phyloP scores from a whole-genome alignment of 2,888 invertebrate species.

The Apamea monoglypha region DNA sequence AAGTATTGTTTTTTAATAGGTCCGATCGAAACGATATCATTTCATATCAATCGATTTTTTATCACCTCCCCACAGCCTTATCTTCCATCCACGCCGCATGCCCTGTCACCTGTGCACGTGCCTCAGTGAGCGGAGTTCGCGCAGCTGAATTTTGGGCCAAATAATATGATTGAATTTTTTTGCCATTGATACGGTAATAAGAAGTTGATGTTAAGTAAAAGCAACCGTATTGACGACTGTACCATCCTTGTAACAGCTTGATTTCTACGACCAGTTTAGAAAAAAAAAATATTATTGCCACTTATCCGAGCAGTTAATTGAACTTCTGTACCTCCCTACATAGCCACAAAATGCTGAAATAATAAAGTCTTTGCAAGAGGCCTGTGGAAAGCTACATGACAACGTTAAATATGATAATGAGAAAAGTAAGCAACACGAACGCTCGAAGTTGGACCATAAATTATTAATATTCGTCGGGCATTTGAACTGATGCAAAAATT shows the following conservation, averaged over 20 bases:
- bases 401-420: constrained; percentile 82
- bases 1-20: too few species aligned
- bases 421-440: constrained; percentile 79
- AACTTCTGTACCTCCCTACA: constrained; percentile 31
- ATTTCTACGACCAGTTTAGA: background rate
- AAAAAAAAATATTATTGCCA: background rate
- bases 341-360: constrained; percentile 70
- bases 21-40: too few species aligned
- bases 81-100: too few species aligned
- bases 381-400: constrained; percentile 73
- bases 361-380: constrained; percentile 74
- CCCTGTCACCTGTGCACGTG: too few species aligned
- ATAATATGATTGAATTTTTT: too few species aligned
- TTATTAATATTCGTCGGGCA: constrained; percentile 75
- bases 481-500: constrained; percentile 52
- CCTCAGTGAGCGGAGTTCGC: too few species aligned
- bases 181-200: too few species aligned
- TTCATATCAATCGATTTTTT: too few species aligned
- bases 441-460: constrained; percentile 78
- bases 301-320: background rate
- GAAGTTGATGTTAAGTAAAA: too few species aligned
- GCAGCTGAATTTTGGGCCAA: too few species aligned
- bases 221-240: too few species aligned
- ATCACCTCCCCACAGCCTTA: too few species aligned
- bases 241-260: background rate